Base-by-base conservation (phyloP, 2,888 invertebrate genomes). In the Acleris holmiana region DNA sequence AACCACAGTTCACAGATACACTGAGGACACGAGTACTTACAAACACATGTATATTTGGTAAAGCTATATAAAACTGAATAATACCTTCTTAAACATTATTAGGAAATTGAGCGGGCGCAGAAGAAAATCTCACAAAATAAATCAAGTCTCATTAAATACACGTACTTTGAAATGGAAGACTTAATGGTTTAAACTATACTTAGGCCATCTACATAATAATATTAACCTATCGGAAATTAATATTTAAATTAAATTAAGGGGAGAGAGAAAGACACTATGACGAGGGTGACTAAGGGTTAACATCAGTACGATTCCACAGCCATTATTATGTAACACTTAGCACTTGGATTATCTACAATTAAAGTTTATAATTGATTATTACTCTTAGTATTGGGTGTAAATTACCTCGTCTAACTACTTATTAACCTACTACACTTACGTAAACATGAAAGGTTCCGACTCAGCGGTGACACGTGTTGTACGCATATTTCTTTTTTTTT, bases 301-400 rank as follows among this genome's bases (percentile, higher is more conserved):
- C 79, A 84, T 90, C 88, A 90, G 89, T 91, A 85, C 88, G 78
- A 86, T 88, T 88, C 90, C 92, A 92, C 92, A 92, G 92, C 92
- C 92, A 91, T 92, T 88, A 86, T 85, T 81, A 82, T 78, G 69
- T 87, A 85, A 86, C 84, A 87, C 85, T 88, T 89, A 91, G 87
- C 85, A 88, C 85, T 89, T 89, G 83, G 80, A 86, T 79, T 73
- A 79, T 78, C 83, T 86, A 88, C 74, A 77, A 73, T 81, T 75
- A 79, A 74, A 76, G 76, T 80, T 69, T 82, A 65, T 76, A 75
- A 80, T 79, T 83, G 80, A 77, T 72, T 79, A 72, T 76, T 75
- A 71, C 79, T 73, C 73, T 75, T 72, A 76, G 70, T 71, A 69
- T 76, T 71, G 71, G 74, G 70, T 78, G 76, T 71, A 76, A 74